Evolutionary conservation across 2,113 vertebrate species (phyloP).

Genomic region (Myodes glareolus): DNA sequence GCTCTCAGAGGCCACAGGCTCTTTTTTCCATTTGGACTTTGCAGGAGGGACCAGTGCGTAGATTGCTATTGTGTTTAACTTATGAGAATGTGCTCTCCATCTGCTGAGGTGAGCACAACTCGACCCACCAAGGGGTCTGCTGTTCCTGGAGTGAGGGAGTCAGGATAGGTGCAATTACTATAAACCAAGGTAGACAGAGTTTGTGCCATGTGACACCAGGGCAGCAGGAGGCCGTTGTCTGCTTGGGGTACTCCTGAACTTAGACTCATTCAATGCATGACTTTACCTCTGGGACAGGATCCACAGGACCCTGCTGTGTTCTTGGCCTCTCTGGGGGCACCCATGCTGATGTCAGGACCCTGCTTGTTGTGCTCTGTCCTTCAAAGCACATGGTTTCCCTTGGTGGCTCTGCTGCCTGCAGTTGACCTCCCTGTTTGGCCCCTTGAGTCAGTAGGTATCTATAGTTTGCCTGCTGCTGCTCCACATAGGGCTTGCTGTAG

Average conservation of each 20-base stretch:
- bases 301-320: not conserved
- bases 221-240: not conserved
- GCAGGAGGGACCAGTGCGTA: not conserved
- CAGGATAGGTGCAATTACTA: fast-evolving
- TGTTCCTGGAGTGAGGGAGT: fast-evolving
- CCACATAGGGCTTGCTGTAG: too few relatives aligned
- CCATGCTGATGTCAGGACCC: not conserved
- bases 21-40: not conserved
- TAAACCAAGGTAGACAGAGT: not conserved
- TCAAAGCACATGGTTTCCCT: not conserved
- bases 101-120: not conserved
- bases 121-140: not conserved
- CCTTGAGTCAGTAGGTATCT: not conserved
- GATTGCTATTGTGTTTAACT: not conserved
- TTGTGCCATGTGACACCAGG: not conserved
- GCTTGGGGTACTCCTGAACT: not conserved
- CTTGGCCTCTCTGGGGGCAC: not conserved
- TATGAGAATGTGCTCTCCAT: not conserved
- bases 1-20: not conserved
- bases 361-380: not conserved
- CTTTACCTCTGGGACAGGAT: not conserved
- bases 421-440: not conserved
- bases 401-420: not conserved
- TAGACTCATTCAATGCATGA: too few relatives aligned
- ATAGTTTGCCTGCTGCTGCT: fast-evolving